Percentiles rank a stretch among this genome's conserved stretches.
Evolutionary conservation across 2,797 vertebrate genomes (phyloP).

Genomic region (Melanotaenia boesemani): DNA sequence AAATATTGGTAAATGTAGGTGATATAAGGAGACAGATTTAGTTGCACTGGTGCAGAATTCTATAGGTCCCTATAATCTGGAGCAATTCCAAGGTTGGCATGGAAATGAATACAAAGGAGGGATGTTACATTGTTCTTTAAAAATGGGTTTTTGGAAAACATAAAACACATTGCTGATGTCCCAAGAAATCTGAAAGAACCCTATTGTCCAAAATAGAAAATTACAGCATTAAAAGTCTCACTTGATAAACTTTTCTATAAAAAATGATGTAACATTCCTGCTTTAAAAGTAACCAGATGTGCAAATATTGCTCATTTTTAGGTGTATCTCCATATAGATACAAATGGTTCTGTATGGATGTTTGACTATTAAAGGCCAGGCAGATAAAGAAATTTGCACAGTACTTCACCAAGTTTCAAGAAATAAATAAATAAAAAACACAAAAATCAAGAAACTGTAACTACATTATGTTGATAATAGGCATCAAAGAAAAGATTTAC

Average conservation of each 20-base stretch:
- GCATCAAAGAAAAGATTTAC: not conserved
- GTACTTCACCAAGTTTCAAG: not conserved
- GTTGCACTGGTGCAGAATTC: constrained; percentile 10
- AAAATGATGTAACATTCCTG: too few relatives aligned
- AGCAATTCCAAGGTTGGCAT: not conserved
- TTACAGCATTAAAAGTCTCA: not conserved
- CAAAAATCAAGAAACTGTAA: not conserved
- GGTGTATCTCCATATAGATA: not conserved
- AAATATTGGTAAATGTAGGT: constrained; percentile 53
- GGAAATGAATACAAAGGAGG: not conserved
- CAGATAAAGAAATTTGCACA: not conserved
- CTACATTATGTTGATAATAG: not conserved
- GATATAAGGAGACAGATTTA: constrained; percentile 39
- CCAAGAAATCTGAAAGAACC: not conserved
- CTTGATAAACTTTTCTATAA: too few relatives aligned
- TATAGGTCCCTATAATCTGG: constrained; percentile 15
- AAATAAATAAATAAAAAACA: not conserved
- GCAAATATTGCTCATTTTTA: not conserved
- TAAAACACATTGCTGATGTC: not conserved
- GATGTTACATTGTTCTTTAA: not conserved
- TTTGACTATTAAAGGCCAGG: too few relatives aligned
- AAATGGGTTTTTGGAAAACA: constrained; percentile 1
- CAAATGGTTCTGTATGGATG: not conserved
- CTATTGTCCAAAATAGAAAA: not conserved
- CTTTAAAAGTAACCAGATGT: not conserved